A percentile compares a stretch with the other conserved stretches of the same genome.
These are phyloP conservation scores for Dryas iulia DNA, from an alignment of 1,140 invertebrate species.

Conservation along the genomic window DNA sequence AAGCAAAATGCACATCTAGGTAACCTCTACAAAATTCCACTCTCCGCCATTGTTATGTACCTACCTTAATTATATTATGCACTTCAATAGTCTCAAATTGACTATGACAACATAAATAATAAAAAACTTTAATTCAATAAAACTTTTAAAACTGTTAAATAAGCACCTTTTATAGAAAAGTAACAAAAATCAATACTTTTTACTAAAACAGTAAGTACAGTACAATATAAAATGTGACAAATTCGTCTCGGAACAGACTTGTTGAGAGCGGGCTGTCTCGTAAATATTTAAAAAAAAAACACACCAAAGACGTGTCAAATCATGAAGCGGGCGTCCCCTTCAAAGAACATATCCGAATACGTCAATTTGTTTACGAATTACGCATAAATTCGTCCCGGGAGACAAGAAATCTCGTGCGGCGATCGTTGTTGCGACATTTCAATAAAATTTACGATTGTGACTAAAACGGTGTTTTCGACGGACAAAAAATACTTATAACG, in stretches of 20 bases:
- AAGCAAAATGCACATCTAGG: no score
- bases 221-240: slow-evolving; percentile 19
- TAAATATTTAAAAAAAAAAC: slow-evolving; percentile 57
- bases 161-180: no score
- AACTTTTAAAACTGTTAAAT: no score
- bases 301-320: slow-evolving; percentile 72
- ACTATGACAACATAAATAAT: no score
- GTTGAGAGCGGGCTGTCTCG: slow-evolving; percentile 42
- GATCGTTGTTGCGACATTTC: slow-evolving; percentile 77
- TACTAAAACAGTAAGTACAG: not conserved
- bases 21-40: no score
- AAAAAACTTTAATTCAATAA: no score
- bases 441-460: slow-evolving; percentile 80
- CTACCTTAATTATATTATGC: no score
- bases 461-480: slow-evolving; percentile 74
- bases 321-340: slow-evolving; percentile 60
- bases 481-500: slow-evolving; percentile 73
- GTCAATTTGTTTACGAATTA: slow-evolving; percentile 80
- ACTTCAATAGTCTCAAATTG: no score
- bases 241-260: slow-evolving; percentile 37
- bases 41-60: no score
- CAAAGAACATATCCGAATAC: slow-evolving; percentile 61
- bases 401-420: slow-evolving; percentile 75
- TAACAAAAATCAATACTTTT: not conserved
- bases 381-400: slow-evolving; percentile 77